Evolutionary conservation across 2,888 invertebrate species (phyloP), one percentile per base, ranked within the genome.

Genomic region (Itoplectis maculator): DNA sequence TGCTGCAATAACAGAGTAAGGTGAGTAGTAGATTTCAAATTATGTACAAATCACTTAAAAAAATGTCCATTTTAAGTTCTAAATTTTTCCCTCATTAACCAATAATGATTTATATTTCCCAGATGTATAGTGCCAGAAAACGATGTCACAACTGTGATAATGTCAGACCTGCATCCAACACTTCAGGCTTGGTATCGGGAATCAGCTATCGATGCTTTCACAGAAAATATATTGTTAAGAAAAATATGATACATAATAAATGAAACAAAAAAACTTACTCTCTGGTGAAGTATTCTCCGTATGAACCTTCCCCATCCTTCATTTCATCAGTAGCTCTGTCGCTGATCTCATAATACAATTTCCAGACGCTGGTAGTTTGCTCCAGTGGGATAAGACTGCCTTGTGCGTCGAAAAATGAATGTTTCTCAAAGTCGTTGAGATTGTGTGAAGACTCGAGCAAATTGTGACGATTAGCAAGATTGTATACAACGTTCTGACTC

Each of bases 401-500:
- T 18, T 84, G 83, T 5, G 89, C 82, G 15, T 88, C 87, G 5
- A 88, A 88, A 86, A 92, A 92, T 18, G 86, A 81, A 61, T 89
- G 89, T 56, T 86, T 87, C 6, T 70, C 81, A 35, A 79, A 79
- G 70, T 89, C 82, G 35, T 88, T 73, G 4, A 89, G 75, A 59
- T 81, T 80, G 47, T 74, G 77, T 0, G 88, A 90, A 6, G 90
- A 88, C 29, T 86, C 92, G 2, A 94, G 87, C 13, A 94, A 93
- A 83, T 94, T 93, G 0, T 89, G 78, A 1, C 88, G 86, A 0
- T 85, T 86, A 0, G 95, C 95, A 65, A 95, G 89, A 54, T 95
- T 93, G 87, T 93, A 95, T 0, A 96, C 94, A 29, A 94, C 87
- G 91, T 96, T 95, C 63, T 93, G 94, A 89, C 94, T 93, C 89